These are phyloP conservation scores for Molossus alvarezi DNA, from an alignment of 2,797 vertebrate genomes.

Conservation along the genomic window DNA sequence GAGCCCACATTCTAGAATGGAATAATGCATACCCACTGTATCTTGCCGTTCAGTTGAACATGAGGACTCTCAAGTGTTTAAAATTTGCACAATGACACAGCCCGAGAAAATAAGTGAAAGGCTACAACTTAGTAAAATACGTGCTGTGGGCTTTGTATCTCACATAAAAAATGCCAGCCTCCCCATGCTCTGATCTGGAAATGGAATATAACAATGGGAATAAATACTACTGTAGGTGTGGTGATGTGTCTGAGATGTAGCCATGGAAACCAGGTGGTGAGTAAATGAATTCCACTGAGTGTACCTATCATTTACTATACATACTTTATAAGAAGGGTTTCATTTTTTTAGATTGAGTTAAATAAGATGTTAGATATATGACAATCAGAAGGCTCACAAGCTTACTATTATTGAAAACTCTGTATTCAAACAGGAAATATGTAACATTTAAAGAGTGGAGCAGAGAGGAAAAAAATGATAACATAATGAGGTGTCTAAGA, in stretches of 20 bases:
- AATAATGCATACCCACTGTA: neutral
- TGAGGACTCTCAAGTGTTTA: neutral
- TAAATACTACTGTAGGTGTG: neutral
- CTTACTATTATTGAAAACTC: constrained; percentile 50
- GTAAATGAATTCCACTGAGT: neutral
- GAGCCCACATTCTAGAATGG: neutral
- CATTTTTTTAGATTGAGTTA: constrained; percentile 18
- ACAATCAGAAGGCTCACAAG: constrained; percentile 30
- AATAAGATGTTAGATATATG: neutral
- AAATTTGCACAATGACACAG: neutral
- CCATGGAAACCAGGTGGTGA: neutral
- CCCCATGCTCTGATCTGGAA: neutral
- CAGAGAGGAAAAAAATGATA: constrained; percentile 53
- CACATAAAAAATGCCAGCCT: neutral
- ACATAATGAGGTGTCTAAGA: constrained; percentile 63
- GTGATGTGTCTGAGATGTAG: neutral
- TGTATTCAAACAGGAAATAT: constrained; percentile 64
- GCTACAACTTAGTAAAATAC: neutral
- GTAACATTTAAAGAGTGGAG: constrained; percentile 54
- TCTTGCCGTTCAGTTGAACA: neutral
- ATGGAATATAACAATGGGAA: neutral
- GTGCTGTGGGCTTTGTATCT: neutral
- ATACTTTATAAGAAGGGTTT: constrained; percentile 11
- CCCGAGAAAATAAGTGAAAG: neutral
- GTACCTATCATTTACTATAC: neutral